A percentile compares a stretch with the other conserved stretches of the same genome.
Evolutionary conservation across 2,113 vertebrate species (phyloP).

Genomic region (Brachirus orientalis): DNA sequence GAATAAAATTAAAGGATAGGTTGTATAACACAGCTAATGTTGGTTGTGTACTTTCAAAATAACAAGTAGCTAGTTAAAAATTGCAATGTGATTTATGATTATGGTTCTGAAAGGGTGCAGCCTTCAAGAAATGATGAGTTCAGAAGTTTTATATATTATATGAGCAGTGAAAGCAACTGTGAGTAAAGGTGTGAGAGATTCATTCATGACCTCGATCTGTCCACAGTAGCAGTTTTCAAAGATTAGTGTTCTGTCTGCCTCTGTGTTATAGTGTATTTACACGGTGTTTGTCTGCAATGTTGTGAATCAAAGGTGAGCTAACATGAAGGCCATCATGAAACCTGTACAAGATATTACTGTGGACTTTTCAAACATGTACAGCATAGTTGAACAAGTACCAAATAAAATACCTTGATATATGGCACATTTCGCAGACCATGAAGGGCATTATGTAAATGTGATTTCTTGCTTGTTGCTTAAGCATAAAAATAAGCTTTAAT

Average conservation of each 20-base stretch:
- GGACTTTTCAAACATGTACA: conserved; percentile 21
- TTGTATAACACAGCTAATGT: no score
- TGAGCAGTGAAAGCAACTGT: no score
- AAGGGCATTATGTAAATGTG: conserved; percentile 12
- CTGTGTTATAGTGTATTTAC: conserved; percentile 2
- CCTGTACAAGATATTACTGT: conserved; percentile 40
- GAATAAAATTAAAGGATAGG: no score
- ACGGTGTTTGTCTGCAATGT: conserved; percentile 8
- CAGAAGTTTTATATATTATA: background rate
- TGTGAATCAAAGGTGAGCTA: conserved; percentile 29
- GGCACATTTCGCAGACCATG: conserved; percentile 17
- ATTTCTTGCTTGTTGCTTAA: background rate
- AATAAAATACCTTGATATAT: conserved; percentile 20
- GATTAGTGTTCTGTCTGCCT: background rate
- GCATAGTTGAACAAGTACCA: background rate
- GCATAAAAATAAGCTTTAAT: conserved; percentile 5
- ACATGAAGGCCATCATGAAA: conserved; percentile 41
- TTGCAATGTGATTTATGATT: background rate
- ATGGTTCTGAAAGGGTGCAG: background rate
- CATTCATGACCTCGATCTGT: background rate
- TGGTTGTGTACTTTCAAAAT: no score
- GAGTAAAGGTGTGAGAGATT: no score
- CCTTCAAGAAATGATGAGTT: background rate
- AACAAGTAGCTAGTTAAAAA: no score
- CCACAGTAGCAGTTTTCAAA: conserved; percentile 11